Evolutionary conservation across 2,888 invertebrate genomes (phyloP), one percentile per base, ranked within the genome.

Genomic region (Chalcosyrphus nemorum): DNA sequence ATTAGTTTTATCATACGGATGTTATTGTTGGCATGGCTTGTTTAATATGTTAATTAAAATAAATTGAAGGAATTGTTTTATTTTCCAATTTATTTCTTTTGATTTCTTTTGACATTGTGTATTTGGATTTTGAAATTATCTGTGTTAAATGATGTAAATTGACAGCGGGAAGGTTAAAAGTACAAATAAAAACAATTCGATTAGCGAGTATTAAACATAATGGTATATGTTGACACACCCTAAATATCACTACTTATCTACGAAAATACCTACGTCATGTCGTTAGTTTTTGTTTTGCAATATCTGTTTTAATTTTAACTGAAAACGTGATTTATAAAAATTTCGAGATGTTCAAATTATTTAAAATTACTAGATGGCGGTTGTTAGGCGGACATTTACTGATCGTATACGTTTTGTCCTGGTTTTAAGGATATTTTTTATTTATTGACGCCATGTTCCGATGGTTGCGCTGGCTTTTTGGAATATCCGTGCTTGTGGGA

Each of bases 151-250:
- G 1, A 17, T 63, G 43, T 61, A 24, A 54, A 74, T 21, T 54
- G 45, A 35, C 32, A 9, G 24, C 24, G 11, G 19, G 9, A 43
- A 29, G 43, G 17, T 56, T 41, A 27, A 52, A 38, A 32, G 38
- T 35, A 9, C 21, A 21, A 38, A 65, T n/a, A 35, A 52, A 66
- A 52, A 66, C 52, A 52, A 45, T 54, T 52, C 24, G 24, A 52
- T 66, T 63, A 56, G 54, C 63, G 24, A 9, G 0, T 6, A 35
- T 35, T 21, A 9, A 54, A 9, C 19, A 41, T 32, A 63, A 63
- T 74, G 32, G 4, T 59, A n/a, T 54, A 21, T 35, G 13, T 54
- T 63, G 52, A 19, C 54, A 74, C 43, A 19, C 54, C 54, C 50
- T 1, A 24, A 50, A 47, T 21, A 24, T 47, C n/a, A n/a, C 1